Evolutionary conservation across 2,888 invertebrate species (phyloP).

Genomic region (Drosophila austrosaltans): DNA sequence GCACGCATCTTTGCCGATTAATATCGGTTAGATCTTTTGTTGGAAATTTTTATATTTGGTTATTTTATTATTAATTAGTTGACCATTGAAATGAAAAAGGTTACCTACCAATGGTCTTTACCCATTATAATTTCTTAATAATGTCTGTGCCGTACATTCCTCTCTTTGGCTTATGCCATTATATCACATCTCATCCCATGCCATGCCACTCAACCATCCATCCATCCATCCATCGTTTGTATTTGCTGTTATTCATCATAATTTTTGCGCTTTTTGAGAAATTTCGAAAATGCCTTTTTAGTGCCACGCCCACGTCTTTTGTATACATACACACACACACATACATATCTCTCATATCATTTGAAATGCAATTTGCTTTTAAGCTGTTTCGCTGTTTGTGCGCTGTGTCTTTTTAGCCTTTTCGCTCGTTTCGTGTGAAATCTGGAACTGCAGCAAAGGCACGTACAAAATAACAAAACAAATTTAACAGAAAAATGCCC

Average conservation of each 20-base stretch:
- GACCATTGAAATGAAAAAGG: no score
- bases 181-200: background rate
- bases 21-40: no score
- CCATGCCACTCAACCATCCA: background rate
- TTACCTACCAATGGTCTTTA: no score
- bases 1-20: no score
- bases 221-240: background rate
- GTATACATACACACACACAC: background rate
- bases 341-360: constrained; percentile 16
- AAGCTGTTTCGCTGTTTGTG: constrained; percentile 16
- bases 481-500: constrained; percentile 2
- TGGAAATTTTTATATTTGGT: no score
- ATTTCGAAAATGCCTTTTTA: constrained; percentile 9
- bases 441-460: constrained; percentile 63
- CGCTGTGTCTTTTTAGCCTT: constrained; percentile 26
- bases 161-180: no score
- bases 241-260: constrained; percentile 12
- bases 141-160: no score
- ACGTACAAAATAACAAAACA: constrained; percentile 64
- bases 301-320: constrained; percentile 13
- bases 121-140: no score
- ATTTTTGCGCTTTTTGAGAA: constrained; percentile 7
- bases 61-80: no score
- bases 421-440: constrained; percentile 69
- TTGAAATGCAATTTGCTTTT: constrained; percentile 38